Evolutionary conservation across 2,797 vertebrate species (phyloP).

Genomic region (Apodemus agrarius): DNA sequence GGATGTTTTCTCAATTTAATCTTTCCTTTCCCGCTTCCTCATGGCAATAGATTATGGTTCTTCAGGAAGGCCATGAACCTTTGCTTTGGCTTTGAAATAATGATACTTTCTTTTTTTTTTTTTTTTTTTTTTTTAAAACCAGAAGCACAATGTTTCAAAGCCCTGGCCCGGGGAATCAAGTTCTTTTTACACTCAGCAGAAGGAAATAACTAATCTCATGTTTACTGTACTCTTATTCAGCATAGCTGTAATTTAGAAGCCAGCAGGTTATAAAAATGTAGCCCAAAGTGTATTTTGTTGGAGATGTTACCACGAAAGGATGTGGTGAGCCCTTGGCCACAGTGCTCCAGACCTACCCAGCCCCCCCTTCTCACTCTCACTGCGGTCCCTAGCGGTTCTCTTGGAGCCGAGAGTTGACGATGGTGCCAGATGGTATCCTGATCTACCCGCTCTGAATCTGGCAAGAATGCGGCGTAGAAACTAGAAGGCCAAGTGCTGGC

Average conservation of each 20-base stretch:
- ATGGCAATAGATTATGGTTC: slow-evolving; percentile 3
- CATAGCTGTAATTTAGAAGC: slow-evolving; percentile 74
- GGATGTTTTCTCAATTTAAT: background rate
- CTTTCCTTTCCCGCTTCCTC: slow-evolving; percentile 50
- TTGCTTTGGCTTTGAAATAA: slow-evolving; percentile 60
- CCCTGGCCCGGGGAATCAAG: slow-evolving; percentile 62
- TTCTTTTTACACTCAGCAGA: slow-evolving; percentile 65
- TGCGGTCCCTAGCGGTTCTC: accelerated
- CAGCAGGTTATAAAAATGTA: slow-evolving; percentile 56
- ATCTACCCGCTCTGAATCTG: background rate
- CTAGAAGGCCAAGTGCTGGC: background rate
- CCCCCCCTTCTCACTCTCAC: accelerated
- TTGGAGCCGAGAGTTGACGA: background rate
- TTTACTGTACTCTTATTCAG: slow-evolving; percentile 62
- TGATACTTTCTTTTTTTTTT: slow-evolving; percentile 76
- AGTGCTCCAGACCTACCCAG: background rate
- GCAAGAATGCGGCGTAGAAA: background rate
- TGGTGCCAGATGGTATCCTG: background rate
- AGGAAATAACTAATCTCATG: slow-evolving; percentile 77
- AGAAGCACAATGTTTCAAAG: slow-evolving; percentile 67
- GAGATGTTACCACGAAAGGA: slow-evolving; percentile 38
- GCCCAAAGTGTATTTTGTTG: slow-evolving; percentile 63
- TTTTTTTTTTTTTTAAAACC: slow-evolving; percentile 79
- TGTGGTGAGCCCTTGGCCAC: background rate
- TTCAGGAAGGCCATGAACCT: background rate